A percentile compares a stretch with the other conserved stretches of the same genome.
Evolutionary conservation across 1,140 invertebrate species (phyloP).

Genomic region (Zeugodacus cucurbitae): DNA sequence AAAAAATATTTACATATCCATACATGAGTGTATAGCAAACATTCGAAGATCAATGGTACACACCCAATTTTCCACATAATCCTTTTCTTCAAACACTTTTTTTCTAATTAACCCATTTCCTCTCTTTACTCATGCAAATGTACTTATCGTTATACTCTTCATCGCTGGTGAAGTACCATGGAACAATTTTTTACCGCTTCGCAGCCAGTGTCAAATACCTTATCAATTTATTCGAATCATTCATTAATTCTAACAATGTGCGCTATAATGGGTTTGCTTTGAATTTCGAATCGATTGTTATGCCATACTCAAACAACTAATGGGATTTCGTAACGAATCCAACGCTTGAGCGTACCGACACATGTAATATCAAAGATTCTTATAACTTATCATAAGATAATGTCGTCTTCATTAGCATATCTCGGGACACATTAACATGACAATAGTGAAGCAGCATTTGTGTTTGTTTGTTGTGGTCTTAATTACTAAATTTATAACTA

Average conservation of each 20-base stretch:
- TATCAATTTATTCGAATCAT: conserved; percentile 16
- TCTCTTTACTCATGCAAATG: background rate
- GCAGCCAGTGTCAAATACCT: background rate
- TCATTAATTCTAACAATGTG: background rate
- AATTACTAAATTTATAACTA: conserved; percentile 29
- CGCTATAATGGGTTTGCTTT: background rate
- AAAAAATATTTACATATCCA: too few species aligned
- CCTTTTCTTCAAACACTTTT: background rate
- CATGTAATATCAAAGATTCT: conserved; percentile 26
- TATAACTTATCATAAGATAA: conserved; percentile 1
- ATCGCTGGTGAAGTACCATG: background rate
- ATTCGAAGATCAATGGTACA: background rate
- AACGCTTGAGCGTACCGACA: background rate
- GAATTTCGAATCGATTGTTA: background rate
- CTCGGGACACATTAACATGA: background rate
- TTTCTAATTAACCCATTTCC: background rate
- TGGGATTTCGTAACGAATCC: conserved; percentile 19
- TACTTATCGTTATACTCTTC: background rate
- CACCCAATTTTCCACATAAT: background rate
- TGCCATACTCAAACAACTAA: background rate
- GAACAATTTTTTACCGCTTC: background rate
- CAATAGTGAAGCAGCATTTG: background rate
- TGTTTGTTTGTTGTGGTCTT: background rate
- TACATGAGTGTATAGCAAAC: too few species aligned
- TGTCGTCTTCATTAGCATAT: conserved; percentile 15